phyloP scores from a whole-genome alignment of 2,888 invertebrate species.

The Acrobasis repandana region DNA sequence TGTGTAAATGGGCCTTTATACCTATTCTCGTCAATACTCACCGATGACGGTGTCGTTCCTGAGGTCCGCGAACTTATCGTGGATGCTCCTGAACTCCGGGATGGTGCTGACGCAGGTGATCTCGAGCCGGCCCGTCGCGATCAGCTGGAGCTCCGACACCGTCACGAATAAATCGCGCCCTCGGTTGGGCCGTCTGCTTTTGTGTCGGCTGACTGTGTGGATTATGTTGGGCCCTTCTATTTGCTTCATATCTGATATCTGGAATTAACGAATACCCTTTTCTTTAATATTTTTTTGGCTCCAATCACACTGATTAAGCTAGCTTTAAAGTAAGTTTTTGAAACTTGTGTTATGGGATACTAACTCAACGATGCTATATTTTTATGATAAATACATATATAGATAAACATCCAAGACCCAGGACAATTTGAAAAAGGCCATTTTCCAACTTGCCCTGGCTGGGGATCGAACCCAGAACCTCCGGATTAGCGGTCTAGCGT shows the following conservation, averaged over 20 bases:
- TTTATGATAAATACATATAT: no score
- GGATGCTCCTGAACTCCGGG: slow-evolving; percentile 87
- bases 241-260: slow-evolving; percentile 51
- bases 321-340: no score
- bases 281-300: no score
- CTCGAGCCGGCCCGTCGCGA: slow-evolving; percentile 86
- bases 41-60: slow-evolving; percentile 88
- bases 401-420: no score
- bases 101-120: slow-evolving; percentile 91
- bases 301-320: no score
- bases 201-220: slow-evolving; percentile 62
- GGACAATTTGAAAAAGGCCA: no score
- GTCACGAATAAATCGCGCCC: slow-evolving; percentile 86
- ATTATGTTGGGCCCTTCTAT: slow-evolving; percentile 54
- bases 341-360: no score
- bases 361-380: no score
- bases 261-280: slow-evolving; percentile 30
- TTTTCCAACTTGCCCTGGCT: no score
- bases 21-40: slow-evolving; percentile 58
- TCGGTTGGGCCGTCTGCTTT: slow-evolving; percentile 73
- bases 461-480: no score
- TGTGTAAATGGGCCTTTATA: no score
- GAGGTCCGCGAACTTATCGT: slow-evolving; percentile 88
- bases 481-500: no score
- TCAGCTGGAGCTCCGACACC: slow-evolving; percentile 87